Conservation (phyloP, 2,797 vertebrate genomes). For the Distichodus sexfasciatus region DNA sequence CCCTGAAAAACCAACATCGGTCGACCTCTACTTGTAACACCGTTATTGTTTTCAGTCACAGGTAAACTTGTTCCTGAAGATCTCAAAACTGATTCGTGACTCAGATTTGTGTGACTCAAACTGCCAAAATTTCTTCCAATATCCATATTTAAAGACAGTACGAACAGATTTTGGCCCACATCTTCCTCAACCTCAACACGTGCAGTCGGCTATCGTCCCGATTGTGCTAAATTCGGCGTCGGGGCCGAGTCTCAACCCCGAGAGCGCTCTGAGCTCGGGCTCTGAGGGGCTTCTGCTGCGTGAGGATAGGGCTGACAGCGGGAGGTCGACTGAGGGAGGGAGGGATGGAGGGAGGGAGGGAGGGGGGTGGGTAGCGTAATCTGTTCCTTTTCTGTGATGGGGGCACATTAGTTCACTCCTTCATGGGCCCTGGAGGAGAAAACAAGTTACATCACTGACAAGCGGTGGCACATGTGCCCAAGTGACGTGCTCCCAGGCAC, state of each 20-base stretch:
- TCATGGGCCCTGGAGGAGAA: slow-evolving; percentile 43
- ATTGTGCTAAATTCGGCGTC: slow-evolving; percentile 38
- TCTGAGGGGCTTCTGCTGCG: slow-evolving; percentile 31
- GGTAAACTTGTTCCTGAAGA: no score
- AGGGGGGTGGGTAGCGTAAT: slow-evolving; percentile 56
- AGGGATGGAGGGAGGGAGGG: slow-evolving; percentile 35
- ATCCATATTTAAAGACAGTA: no score
- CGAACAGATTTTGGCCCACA: not conserved
- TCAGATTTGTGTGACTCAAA: no score
- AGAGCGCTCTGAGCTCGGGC: slow-evolving; percentile 50
- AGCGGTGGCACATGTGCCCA: slow-evolving; percentile 22
- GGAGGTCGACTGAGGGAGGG: slow-evolving; percentile 55
- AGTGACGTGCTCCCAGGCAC: slow-evolving; percentile 12
- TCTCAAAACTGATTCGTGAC: no score
- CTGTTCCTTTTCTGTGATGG: slow-evolving; percentile 52
- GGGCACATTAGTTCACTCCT: slow-evolving; percentile 56
- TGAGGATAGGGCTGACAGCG: slow-evolving; percentile 39
- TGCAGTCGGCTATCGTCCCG: slow-evolving; percentile 26
- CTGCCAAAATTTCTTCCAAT: no score
- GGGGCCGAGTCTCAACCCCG: no score
- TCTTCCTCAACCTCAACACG: slow-evolving; percentile 17
- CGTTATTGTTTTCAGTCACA: no score
- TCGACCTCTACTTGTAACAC: no score
- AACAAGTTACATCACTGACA: slow-evolving; percentile 50
- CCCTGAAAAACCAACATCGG: no score